These are phyloP conservation scores for Synanthedon formicaeformis DNA, from an alignment of 2,888 invertebrate genomes.

Conservation along the genomic window DNA sequence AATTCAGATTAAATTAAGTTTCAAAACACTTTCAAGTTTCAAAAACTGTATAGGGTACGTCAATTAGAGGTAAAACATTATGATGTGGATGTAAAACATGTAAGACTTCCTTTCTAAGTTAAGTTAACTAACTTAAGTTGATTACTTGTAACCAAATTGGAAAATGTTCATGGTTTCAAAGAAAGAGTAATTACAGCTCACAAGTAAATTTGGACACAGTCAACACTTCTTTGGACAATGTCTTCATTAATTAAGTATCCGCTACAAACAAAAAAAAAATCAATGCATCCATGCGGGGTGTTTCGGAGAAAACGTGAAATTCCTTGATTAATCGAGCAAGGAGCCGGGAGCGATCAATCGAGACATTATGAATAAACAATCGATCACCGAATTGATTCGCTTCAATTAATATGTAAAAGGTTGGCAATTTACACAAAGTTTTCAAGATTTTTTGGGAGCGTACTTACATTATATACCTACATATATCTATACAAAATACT, in stretches of 20 bases:
- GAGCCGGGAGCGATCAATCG: constrained; percentile 29
- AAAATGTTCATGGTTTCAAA: no score
- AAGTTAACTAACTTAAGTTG: no score
- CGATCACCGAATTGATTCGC: constrained; percentile 14
- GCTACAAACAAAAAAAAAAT: constrained; percentile 33
- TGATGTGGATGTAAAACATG: no score
- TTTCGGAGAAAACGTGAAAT: constrained; percentile 57
- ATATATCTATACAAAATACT: no score
- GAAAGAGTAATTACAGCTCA: no score
- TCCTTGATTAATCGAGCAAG: constrained; percentile 50
- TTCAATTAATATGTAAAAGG: constrained; percentile 22
- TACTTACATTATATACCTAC: no score
- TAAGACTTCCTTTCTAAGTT: no score
- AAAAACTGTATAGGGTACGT: no score
- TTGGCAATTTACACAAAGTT: constrained; percentile 7
- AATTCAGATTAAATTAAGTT: no score
- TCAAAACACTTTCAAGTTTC: no score
- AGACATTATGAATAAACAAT: constrained; percentile 29
- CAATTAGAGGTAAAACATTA: no score
- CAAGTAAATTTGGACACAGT: constrained; percentile 16
- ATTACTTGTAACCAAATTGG: no score
- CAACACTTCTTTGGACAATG: constrained; percentile 47
- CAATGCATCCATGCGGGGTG: constrained; percentile 48
- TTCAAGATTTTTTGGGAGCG: neutral
- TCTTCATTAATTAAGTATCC: constrained; percentile 48